Evolutionary conservation across 2,888 invertebrate genomes (phyloP), one percentile per base, ranked within the genome.

Genomic region (Rhynchonema sp.): DNA sequence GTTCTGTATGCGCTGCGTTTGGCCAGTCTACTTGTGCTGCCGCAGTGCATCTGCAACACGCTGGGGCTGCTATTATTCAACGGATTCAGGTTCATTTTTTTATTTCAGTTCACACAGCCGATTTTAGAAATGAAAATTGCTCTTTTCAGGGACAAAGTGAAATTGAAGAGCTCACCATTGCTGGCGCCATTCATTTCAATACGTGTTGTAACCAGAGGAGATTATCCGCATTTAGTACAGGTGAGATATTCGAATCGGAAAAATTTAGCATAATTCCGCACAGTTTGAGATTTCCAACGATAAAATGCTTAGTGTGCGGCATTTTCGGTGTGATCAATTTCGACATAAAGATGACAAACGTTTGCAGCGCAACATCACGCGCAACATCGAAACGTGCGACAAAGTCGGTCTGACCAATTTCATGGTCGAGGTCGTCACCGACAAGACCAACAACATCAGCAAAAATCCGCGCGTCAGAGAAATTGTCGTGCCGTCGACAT

Each of bases 321-420:
- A n/a, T n/a, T n/a, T n/a, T n/a, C n/a, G n/a, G n/a, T n/a, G 9
- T 57, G 26, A 26, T 23, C n/a, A 26, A 49, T 2, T n/a, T 27
- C 25, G 25, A 28, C 9, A 56, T 28, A 29, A 55, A 56, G 29
- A 22, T 38, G 56, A n/a, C n/a, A n/a, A n/a, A n/a, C n/a, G n/a
- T 61, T 67, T 70, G 55, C 64, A 70, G 70, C 64, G 68, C 53
- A 71, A 71, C 63, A 63, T 71, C 9, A 66, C 64, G 26, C 62
- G 63, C 30, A 71, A 71, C 60, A 65, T 70, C 65, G 65, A 70
- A 62, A 67, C 64, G 56, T 71, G 71, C 59, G 65, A 84, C 65
- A 86, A 87, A 74, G 86, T 86, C 9, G 91, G 91, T 17, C 78
- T 94, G 70, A 90, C 91, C 74, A 91, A 94, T 74, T 94, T 92